Evolutionary conservation across 2,888 invertebrate genomes (phyloP), one percentile per base, ranked within the genome.

Genomic region (Cacoxenus indagator): DNA sequence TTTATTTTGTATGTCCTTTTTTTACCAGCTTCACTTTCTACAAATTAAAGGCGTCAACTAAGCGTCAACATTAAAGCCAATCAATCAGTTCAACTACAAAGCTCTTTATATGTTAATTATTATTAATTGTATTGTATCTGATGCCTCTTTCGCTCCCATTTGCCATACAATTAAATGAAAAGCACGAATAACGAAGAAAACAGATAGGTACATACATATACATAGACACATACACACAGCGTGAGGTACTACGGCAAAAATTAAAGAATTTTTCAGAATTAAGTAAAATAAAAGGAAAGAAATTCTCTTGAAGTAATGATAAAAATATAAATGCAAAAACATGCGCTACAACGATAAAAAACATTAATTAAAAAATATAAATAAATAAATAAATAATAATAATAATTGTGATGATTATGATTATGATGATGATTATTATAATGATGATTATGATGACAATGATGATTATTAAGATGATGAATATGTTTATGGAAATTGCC

Each of bases 101-200:
- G 79, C 80, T 71, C 70, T 75, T 74, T 65, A 24, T 67, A 72
- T 62, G 29, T 37, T 37, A 11, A 11, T 37, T 37, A 37, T 22
- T 43, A 61, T 22, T 61, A 22, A 14, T 24, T 57, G 19, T 72
- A 73, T 78, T 80, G 76, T 78, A 86, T 85, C 85, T 85, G 85
- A 85, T 85, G 78, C 78, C 84, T 85, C 85, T 86, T 85, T 85
- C 86, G 84, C 85, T 85, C 86, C 85, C 86, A 85, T 82, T 85
- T 83, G 82, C 83, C 84, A 84, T 84, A 84, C 84, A 82, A 81
- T 73, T 74, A 83, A 76, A 83, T 75, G 46, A 67, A 61, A 3
- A 24, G 17, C 37, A 59, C 48, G n/a, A 24, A 77, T 69, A 68
- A 67, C 26, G 54, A 67, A 55, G 69, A 67, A 59, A 67, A 64